Base-by-base conservation (phyloP, 2,888 invertebrate genomes). In the Ochropleura leucogaster region DNA sequence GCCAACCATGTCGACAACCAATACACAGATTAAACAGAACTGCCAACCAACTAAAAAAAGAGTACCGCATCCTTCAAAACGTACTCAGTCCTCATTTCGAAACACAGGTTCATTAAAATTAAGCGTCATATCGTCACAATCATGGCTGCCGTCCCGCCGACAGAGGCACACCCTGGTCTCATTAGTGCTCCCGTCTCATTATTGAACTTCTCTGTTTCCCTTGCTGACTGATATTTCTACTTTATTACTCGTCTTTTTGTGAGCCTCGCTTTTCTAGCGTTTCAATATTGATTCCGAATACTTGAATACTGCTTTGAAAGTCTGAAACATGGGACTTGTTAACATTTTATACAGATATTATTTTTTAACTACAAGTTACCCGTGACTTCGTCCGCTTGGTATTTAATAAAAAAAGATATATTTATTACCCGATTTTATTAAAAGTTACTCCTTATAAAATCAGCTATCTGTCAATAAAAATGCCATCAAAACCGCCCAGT, bases 21-120 rank as follows among this genome's bases (percentile, higher is more conserved):
- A 62, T 49, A 14, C 8, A 62, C 18, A 62, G 14, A 64, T 63
- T 49, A 40, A 51, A 70, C 20, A 57, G 8, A 30, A 59, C 49
- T 42, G 18, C 7, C 9, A 44, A 74, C 16, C 47, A 59, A 47
- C 2, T 18, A 47, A 49, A 9, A 30, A 10, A 62, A 69, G 67
- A 55, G 4, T 67, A 66, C 62, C 7, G 49, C 57, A 72, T 69
- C 51, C 65, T 68, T 66, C 60, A 72, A 53, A 68, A 63, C n/a
- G 12, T 68, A 72, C n/a, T 40, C 42, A 40, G 49, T 12, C 67
- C 18, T 68, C 49, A 69, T 73, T 81, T 65, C 42, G 40, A 16
- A 65, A 71, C 68, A 68, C 71, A 51, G 57, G 40, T 57, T 81
- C 77, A 77, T 80, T 80, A 81, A 66, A 81, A 62, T 75, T 69